Base-by-base conservation (phyloP, 2,888 invertebrate species). In the Seira sanloemensis region DNA sequence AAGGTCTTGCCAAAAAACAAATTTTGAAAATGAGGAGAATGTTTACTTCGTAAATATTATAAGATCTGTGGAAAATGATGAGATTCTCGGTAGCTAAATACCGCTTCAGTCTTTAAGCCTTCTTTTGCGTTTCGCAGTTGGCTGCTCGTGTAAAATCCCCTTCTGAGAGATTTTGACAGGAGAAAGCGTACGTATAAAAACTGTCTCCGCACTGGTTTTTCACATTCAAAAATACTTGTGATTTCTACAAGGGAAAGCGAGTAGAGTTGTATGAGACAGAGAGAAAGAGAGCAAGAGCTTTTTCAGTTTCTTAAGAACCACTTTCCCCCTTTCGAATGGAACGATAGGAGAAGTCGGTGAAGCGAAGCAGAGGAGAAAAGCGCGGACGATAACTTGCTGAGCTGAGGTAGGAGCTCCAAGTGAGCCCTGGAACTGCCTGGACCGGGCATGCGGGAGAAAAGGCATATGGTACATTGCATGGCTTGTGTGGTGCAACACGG, bases 381-480 rank as follows among this genome's bases (percentile, higher is more conserved):
- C 24, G 69, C 50, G 19, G 23, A 24, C 27, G 77, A 82, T 77
- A 82, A 82, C 82, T 82, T 77, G 82, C 82, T 82, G 82, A 82
- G 82, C 82, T 76, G 82, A 82, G 67, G 71, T 72, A 72, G 77
- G 25, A 77, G 77, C 82, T 82, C 82, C 66, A 67, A 82, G 77
- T 82, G 82, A 82, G 82, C 82, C 71, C 77, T 67, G 76, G 72
- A 82, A 58, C 77, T 72, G 77, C 26, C 37, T 82, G 82, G 72
- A 82, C 82, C 82, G 82, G 82, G 69, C 80, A 81, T 71, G 71
- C 71, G 75, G 75, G 37, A 37, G 12, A 12, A 37, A 37, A 37
- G 37, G n/a, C 72, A 67, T 19, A 46, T 72, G 65, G 66, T 66
- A 77, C 65, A 81, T 81, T n/a, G 74, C 68, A 62, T 76, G 50